Evolutionary conservation across 1,140 invertebrate species (phyloP), one percentile per base, ranked within the genome.

Genomic region (Scaptomyza pallida): DNA sequence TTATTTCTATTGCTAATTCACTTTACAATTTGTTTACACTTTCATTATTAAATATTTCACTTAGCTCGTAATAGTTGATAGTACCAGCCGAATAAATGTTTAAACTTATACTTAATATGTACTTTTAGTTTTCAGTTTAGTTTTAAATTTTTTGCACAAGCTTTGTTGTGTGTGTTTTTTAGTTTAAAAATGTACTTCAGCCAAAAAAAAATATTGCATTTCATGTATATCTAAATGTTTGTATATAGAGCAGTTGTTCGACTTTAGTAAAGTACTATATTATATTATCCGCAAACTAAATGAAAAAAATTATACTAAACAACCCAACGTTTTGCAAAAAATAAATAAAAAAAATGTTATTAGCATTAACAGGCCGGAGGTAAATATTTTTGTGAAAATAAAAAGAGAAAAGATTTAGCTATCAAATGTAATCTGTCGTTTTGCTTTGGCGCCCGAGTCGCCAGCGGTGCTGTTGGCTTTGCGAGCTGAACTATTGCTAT

Each of bases 401-500:
- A n/a, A n/a, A n/a, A n/a, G 44, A 52, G 51, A 16, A 48, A 54
- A 67, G 37, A 41, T 33, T 71, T 82, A 90, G 56, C 78, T 90
- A 83, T 91, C 89, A 60, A 91, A 91, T 19, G 72, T 72, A 52
- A 91, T 91, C 35, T 91, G 90, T 12, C 90, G 70, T 64, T 91
- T 91, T 19, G 73, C 90, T 64, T 91, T 91, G 5, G 60, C 68
- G 9, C 78, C 67, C 1, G 68, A 70, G 5, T 68, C 45, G 56
- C 44, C 45, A 37, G 41, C 45, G 41, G 50, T 51, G 33, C n/a
- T 47, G 5, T 5, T 37, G 33, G 8, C 26, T 8, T 89, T 79
- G 12, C 68, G 69, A 1, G 65, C 73, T 3, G 75, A 68, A 15
- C 65, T 64, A 50, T 85, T 75, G 64, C 71, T 75, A 43, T 56